Evolutionary conservation across 2,113 vertebrate species (phyloP).

Genomic region (Pholis gunnellus): DNA sequence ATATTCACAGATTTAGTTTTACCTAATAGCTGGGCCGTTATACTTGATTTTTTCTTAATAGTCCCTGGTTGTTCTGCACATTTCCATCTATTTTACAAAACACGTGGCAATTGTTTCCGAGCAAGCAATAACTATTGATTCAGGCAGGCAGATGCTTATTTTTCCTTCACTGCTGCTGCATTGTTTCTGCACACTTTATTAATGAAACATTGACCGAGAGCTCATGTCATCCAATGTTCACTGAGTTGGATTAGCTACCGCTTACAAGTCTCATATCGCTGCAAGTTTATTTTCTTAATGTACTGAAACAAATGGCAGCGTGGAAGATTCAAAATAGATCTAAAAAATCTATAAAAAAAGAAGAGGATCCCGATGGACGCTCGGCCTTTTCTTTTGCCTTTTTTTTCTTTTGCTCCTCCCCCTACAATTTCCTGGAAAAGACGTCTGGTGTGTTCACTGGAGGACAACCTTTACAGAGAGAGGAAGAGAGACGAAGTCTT

Average conservation of each 20-base stretch:
- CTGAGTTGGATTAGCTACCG: background rate
- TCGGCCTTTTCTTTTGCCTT: background rate
- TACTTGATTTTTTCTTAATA: background rate
- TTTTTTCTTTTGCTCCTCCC: slow-evolving; percentile 34
- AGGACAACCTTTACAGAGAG: slow-evolving; percentile 26
- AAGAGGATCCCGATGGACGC: slow-evolving; percentile 44
- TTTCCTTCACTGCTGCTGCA: too few relatives aligned
- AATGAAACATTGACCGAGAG: background rate
- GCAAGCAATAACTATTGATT: background rate
- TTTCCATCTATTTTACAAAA: background rate
- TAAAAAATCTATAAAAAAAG: background rate
- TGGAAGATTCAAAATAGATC: background rate
- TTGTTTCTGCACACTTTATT: background rate
- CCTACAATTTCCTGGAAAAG: slow-evolving; percentile 75
- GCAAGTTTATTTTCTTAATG: background rate
- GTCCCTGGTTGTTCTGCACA: background rate
- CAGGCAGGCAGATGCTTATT: too few relatives aligned
- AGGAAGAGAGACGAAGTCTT: slow-evolving; percentile 45
- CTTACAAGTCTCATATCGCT: background rate
- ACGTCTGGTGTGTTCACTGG: slow-evolving; percentile 45
- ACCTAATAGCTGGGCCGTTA: background rate
- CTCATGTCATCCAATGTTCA: background rate
- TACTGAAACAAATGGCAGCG: background rate
- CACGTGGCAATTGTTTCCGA: background rate
- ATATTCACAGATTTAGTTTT: slow-evolving; percentile 36